These are phyloP conservation scores for Lophura nycthemera DNA, from an alignment of 2,113 vertebrate genomes.

Conservation along the genomic window DNA sequence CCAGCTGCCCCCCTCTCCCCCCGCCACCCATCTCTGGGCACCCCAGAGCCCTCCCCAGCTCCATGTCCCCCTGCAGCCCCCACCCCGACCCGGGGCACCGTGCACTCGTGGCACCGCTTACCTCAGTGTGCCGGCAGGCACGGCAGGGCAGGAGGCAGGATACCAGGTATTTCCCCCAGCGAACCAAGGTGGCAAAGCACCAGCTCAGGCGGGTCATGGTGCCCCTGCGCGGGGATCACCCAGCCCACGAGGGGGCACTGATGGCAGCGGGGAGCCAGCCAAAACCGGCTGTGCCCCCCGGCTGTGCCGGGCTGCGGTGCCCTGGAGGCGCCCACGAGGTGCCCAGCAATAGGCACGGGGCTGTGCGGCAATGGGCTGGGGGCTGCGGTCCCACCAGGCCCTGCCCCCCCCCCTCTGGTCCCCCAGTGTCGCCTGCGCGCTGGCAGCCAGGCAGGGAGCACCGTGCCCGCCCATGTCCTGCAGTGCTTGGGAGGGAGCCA, in stretches of 20 bases:
- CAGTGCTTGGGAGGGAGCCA: constrained; percentile 66
- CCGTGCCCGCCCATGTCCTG: constrained; percentile 69
- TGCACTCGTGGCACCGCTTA: constrained; percentile 12
- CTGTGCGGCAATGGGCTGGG: background rate
- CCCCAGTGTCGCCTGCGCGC: constrained; percentile 63
- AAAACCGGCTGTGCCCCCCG: background rate
- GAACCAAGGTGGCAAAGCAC: constrained; percentile 60
- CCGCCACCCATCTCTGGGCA: background rate
- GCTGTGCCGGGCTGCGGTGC: background rate
- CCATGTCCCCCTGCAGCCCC: background rate
- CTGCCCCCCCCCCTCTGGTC: background rate
- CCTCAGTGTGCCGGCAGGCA: constrained; percentile 31
- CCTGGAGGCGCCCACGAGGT: background rate
- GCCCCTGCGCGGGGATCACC: constrained; percentile 23
- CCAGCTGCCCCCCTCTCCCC: background rate
- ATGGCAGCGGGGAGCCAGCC: too few species aligned
- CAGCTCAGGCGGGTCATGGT: constrained; percentile 67
- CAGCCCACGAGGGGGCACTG: background rate
- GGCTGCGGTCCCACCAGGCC: constrained; percentile 39
- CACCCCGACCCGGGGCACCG: background rate
- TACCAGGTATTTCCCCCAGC: constrained; percentile 59
- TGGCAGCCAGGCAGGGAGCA: constrained; percentile 61
- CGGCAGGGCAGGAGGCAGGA: constrained; percentile 55
- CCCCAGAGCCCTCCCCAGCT: background rate
- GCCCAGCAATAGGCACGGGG: background rate